Evolutionary conservation across 2,888 invertebrate species (phyloP).

Genomic region (Altica lythri): DNA sequence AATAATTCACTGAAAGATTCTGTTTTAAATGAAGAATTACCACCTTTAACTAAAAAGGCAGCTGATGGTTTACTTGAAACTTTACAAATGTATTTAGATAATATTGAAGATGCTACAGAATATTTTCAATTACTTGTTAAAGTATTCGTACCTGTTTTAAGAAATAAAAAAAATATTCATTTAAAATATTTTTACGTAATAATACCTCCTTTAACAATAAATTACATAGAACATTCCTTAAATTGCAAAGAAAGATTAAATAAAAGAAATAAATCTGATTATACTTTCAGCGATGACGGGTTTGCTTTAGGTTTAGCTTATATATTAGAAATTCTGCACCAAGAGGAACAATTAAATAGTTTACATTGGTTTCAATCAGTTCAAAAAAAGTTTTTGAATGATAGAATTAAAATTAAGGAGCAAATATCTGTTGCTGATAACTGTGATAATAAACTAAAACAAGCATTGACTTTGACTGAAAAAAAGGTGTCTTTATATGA

Average conservation of each 20-base stretch:
- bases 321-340: slow-evolving; percentile 86
- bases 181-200: slow-evolving; percentile 91
- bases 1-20: slow-evolving; percentile 64
- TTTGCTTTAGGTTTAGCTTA: slow-evolving; percentile 95
- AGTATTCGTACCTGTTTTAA: slow-evolving; percentile 88
- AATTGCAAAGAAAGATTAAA: slow-evolving; percentile 90
- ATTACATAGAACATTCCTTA: slow-evolving; percentile 92
- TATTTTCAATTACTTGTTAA: slow-evolving; percentile 83
- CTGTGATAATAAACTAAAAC: slow-evolving; percentile 87
- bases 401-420: slow-evolving; percentile 62
- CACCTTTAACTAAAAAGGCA: slow-evolving; percentile 66
- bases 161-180: slow-evolving; percentile 85
- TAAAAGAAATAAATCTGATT: slow-evolving; percentile 85
- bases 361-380: slow-evolving; percentile 95
- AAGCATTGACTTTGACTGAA: slow-evolving; percentile 87
- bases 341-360: slow-evolving; percentile 82
- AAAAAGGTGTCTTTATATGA: slow-evolving; percentile 78
- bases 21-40: slow-evolving; percentile 65
- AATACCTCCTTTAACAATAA: slow-evolving; percentile 90
- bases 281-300: slow-evolving; percentile 96
- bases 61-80: slow-evolving; percentile 78
- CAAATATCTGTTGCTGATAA: slow-evolving; percentile 61
- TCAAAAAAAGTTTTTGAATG: slow-evolving; percentile 70
- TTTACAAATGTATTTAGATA: slow-evolving; percentile 76
- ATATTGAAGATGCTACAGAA: slow-evolving; percentile 87